Conservation (phyloP, 2,113 vertebrate genomes). For the Apteryx owenii region DNA sequence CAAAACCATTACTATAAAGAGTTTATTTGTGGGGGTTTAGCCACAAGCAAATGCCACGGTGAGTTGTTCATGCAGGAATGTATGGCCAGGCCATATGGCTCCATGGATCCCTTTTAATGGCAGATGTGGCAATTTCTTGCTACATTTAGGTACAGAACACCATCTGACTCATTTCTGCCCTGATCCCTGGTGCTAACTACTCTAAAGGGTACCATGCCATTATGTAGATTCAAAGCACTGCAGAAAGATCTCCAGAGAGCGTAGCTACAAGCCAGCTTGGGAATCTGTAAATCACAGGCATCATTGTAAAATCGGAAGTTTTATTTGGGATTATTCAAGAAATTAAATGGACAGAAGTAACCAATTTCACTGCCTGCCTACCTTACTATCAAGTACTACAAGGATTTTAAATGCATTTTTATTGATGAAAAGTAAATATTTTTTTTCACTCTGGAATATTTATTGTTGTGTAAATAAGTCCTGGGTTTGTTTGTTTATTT, state of each 20-base stretch:
- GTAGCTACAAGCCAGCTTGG: neutral
- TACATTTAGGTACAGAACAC: neutral
- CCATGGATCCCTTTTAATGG: neutral
- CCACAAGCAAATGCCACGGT: slow-evolving; percentile 22
- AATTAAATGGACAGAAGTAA: neutral
- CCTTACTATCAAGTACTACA: neutral
- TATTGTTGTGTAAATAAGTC: neutral
- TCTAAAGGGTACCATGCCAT: neutral
- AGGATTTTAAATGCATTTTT: neutral
- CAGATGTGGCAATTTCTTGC: neutral
- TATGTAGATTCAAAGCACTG: neutral
- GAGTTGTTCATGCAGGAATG: neutral
- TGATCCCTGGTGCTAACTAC: neutral
- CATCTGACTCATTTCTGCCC: neutral
- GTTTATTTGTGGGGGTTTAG: slow-evolving; percentile 25
- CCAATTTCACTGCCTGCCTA: neutral
- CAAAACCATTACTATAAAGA: neutral
- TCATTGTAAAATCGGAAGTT: neutral
- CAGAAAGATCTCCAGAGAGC: neutral
- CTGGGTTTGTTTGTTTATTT: neutral
- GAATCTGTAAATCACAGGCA: neutral
- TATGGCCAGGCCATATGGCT: neutral
- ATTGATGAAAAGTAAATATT: neutral
- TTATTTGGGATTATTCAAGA: neutral
- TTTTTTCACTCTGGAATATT: neutral